These are phyloP conservation scores for Hexactinellida sp. DNA, from an alignment of 37 sponge, comb jelly and placozoan genomes.

Conservation along the genomic window DNA sequence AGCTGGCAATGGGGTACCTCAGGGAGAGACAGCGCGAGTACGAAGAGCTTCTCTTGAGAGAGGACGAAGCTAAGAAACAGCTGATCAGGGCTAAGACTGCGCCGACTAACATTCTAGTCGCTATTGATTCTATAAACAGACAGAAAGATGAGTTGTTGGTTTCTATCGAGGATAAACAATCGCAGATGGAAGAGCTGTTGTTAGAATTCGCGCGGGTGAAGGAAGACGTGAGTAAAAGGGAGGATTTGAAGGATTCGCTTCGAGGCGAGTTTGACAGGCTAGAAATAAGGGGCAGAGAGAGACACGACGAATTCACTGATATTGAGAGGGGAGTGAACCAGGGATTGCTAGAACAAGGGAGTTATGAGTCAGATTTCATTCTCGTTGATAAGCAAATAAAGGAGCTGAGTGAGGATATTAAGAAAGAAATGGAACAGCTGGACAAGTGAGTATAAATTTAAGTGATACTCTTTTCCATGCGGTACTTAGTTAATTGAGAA, in stretches of 20 bases:
- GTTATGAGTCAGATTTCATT: slow-evolving; percentile 2
- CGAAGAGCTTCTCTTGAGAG: background rate
- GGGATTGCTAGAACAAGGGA: background rate
- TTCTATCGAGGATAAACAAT: background rate
- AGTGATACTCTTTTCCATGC: too few species aligned
- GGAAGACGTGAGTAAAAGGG: background rate
- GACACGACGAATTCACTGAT: background rate
- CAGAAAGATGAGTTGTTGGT: background rate
- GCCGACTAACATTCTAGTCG: background rate
- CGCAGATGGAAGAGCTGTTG: background rate
- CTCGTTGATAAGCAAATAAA: background rate
- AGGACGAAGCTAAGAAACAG: background rate
- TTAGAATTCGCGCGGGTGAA: background rate
- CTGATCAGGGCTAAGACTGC: background rate
- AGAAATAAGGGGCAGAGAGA: background rate
- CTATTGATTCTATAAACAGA: slow-evolving; percentile 3
- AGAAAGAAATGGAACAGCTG: background rate
- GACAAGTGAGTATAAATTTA: slow-evolving; percentile 7
- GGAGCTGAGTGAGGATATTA: background rate
- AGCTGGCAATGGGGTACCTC: background rate
- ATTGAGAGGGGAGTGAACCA: background rate
- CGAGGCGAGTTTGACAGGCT: background rate
- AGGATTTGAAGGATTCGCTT: background rate
- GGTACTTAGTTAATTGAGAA: too few species aligned
- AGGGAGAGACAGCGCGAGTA: background rate